Conservation (phyloP, 2,888 invertebrate species). For the Alloplasta piceator region DNA sequence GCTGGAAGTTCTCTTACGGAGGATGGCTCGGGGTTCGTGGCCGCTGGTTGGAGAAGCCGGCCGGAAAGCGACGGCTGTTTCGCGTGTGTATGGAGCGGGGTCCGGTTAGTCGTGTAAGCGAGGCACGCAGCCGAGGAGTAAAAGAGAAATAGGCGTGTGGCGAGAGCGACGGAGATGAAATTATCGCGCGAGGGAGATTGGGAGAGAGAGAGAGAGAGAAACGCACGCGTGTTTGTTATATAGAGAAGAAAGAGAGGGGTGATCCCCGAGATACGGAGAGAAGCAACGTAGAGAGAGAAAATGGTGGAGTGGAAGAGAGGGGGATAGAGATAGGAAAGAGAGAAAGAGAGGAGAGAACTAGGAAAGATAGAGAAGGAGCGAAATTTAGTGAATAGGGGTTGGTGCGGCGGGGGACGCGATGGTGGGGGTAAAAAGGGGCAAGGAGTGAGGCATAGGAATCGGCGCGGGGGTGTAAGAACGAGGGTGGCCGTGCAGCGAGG, state of each 20-base stretch:
- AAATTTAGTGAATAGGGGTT: slow-evolving; percentile 54
- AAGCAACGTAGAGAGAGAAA: slow-evolving; percentile 45
- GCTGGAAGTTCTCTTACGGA: slow-evolving; percentile 79
- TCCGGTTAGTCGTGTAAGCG: slow-evolving; percentile 61
- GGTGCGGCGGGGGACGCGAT: slow-evolving; percentile 47
- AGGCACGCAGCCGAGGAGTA: slow-evolving; percentile 68
- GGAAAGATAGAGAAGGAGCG: slow-evolving; percentile 39
- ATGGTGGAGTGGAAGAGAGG: slow-evolving; percentile 47
- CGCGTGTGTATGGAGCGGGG: slow-evolving; percentile 63
- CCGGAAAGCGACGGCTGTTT: slow-evolving; percentile 75
- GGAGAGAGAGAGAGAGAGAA: slow-evolving; percentile 33
- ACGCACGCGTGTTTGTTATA: slow-evolving; percentile 8
- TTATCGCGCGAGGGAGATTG: slow-evolving; percentile 34
- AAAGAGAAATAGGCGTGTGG: slow-evolving; percentile 47
- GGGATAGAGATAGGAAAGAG: slow-evolving; percentile 31
- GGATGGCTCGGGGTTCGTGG: slow-evolving; percentile 73
- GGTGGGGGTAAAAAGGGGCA: slow-evolving; percentile 53
- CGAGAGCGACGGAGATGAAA: slow-evolving; percentile 33
- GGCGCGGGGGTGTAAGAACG: slow-evolving; percentile 62
- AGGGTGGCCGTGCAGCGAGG: slow-evolving; percentile 62
- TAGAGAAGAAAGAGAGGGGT: slow-evolving; percentile 24
- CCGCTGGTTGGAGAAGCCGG: slow-evolving; percentile 72
- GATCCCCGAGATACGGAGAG: slow-evolving; percentile 47
- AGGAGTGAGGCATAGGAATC: slow-evolving; percentile 59
- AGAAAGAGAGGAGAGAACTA: slow-evolving; percentile 14